These are phyloP conservation scores for Drosophila tani DNA, from an alignment of 1,140 invertebrate species.

Conservation along the genomic window DNA sequence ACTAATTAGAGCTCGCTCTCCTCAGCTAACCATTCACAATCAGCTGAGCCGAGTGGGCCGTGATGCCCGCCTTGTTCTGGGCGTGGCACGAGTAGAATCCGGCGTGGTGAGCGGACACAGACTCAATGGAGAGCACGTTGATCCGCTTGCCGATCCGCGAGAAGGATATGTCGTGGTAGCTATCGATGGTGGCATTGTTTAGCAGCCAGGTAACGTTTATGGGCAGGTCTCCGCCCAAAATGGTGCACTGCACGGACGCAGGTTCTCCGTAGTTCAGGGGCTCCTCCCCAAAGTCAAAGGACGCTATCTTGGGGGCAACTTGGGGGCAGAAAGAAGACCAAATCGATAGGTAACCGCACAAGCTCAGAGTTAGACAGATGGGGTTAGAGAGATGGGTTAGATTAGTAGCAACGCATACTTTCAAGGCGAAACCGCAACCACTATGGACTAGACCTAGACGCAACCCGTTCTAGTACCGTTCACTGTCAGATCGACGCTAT, in stretches of 20 bases:
- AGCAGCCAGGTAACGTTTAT: conserved; percentile 89
- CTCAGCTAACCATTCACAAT: conserved; percentile 90
- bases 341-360: conserved; percentile 6
- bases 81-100: conserved; percentile 89
- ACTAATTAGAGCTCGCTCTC: neutral
- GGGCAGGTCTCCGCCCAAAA: conserved; percentile 89
- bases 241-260: conserved; percentile 90
- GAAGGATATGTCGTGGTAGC: conserved; percentile 86
- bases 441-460: conserved; percentile 85
- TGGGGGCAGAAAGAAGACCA: neutral
- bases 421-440: conserved; percentile 83
- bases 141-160: conserved; percentile 86
- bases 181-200: conserved; percentile 86
- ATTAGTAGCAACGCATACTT: conserved; percentile 42
- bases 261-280: conserved; percentile 90
- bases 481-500: conserved; percentile 87
- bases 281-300: conserved; percentile 89
- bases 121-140: conserved; percentile 85
- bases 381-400: conserved; percentile 27
- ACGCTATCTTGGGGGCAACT: conserved; percentile 89
- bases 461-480: conserved; percentile 78
- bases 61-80: conserved; percentile 89
- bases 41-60: conserved; percentile 88
- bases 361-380: conserved; percentile 28
- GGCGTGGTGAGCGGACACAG: conserved; percentile 86